Evolutionary conservation across 2,113 vertebrate species (phyloP), one percentile per base, ranked within the genome.

Genomic region (Tupaia chinensis): DNA sequence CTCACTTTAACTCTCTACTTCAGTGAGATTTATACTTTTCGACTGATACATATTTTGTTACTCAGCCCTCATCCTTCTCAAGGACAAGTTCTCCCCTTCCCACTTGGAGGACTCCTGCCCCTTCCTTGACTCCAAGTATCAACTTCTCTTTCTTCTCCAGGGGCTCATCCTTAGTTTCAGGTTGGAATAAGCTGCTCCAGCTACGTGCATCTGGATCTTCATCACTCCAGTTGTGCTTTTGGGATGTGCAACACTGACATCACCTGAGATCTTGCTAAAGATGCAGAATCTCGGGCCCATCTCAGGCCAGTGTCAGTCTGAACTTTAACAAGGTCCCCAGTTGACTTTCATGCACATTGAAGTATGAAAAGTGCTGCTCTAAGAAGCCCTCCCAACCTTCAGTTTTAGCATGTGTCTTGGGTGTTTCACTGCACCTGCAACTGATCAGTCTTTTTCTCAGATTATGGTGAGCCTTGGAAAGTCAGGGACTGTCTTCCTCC

Each of bases 1-100:
- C n/a, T 90, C 58, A 84, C 44, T 74, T 91, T 77, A 80, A 80
- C 56, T 96, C 87, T 61, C 54, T 70, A 15, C 20, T 83, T 53
- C 91, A 66, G 0, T 25, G 54, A 81, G 92, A 82, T 69, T 22
- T 89, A n/a, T 25, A 56, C 25, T 74, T 94, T 25, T 27, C 68
- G 80, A 78, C 61, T 73, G 23, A 77, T 44, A 27, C 15, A 5
- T 66, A 17, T 77, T 93, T 32, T 87, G 65, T 88, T 81, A 65
- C 16, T 14, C 16, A 16, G 32, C 9, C 32, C 12, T 23, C 25
- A 60, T 74, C 34, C 32, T 88, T 85, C 17, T 25, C 44, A 86
- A 25, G 29, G 19, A 20, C 78, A 54, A 7, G 20, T 8, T 9
- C 66, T 53, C 53, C 16, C 34, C 14, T 19, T 79, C 74, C 16